These are phyloP conservation scores for Lamellibrachia columna DNA, from an alignment of 2,888 invertebrate species.

Conservation along the genomic window DNA sequence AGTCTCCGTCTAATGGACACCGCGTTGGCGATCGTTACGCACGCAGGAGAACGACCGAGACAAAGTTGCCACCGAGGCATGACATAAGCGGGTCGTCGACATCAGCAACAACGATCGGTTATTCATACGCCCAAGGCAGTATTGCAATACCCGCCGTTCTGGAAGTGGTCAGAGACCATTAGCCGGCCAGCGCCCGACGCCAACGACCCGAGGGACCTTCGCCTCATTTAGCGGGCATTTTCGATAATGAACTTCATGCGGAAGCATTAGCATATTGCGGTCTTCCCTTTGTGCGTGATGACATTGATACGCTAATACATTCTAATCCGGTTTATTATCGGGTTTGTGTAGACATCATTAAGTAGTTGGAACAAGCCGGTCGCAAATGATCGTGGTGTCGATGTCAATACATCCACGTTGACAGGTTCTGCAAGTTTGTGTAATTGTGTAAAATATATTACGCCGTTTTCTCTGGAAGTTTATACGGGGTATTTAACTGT, in stretches of 20 bases:
- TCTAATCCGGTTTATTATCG: not conserved
- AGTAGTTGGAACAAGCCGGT: not conserved
- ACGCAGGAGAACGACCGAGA: not conserved
- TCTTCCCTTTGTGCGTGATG: not conserved
- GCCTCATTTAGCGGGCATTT: constrained; percentile 12
- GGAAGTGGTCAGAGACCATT: not conserved
- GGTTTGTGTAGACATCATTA: not conserved
- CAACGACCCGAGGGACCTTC: not conserved
- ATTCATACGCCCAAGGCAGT: not conserved
- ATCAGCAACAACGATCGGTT: not conserved
- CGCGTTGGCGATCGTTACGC: not conserved
- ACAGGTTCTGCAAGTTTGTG: not conserved
- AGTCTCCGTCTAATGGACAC: not conserved
- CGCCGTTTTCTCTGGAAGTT: not conserved
- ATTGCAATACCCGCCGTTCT: not conserved
- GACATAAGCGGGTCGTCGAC: not conserved
- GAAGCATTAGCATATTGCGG: not conserved
- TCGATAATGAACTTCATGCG: not conserved
- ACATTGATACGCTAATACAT: not conserved
- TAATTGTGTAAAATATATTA: not conserved
- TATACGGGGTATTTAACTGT: not conserved
- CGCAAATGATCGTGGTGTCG: not conserved
- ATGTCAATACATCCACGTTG: not conserved
- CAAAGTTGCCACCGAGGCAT: not conserved
- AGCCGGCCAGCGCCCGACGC: not conserved